A percentile compares a stretch with the other conserved stretches of the same genome.
Evolutionary conservation across 2,113 vertebrate species (phyloP).

Genomic region (Ammodytes dubius): DNA sequence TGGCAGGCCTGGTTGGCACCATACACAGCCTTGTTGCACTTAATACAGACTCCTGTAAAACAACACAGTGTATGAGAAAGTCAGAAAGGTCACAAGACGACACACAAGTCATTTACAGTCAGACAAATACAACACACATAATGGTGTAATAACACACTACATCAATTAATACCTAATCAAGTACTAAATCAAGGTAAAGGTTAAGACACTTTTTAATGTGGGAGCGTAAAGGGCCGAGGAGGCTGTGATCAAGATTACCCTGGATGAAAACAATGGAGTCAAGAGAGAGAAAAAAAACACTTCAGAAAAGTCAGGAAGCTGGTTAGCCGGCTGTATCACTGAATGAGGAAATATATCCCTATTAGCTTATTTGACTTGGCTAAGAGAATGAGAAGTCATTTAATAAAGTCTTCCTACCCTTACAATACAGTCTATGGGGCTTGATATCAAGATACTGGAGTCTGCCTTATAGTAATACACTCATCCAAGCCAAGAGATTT

Average conservation of each 20-base stretch:
- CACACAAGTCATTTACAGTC: not conserved
- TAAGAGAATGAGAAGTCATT: slow-evolving; percentile 44
- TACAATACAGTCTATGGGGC: slow-evolving; percentile 16
- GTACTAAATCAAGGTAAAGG: not conserved
- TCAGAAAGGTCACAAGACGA: slow-evolving; percentile 8
- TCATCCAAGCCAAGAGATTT: slow-evolving; percentile 1
- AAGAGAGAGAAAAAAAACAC: slow-evolving; percentile 7
- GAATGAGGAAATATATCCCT: slow-evolving; percentile 65
- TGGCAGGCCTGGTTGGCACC: slow-evolving; percentile 96
- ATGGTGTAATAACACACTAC: not conserved
- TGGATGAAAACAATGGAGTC: slow-evolving; percentile 37
- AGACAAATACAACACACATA: not conserved
- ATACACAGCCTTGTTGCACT: slow-evolving; percentile 93
- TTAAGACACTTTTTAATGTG: too few relatives aligned
- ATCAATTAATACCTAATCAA: not conserved
- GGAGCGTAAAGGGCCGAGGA: not conserved
- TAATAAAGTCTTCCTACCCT: slow-evolving; percentile 53
- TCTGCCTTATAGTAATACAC: slow-evolving; percentile 24
- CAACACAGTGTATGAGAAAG: slow-evolving; percentile 29
- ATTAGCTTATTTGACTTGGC: slow-evolving; percentile 81
- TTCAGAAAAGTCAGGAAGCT: slow-evolving; percentile 60
- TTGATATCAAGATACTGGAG: not conserved
- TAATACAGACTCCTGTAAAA: slow-evolving; percentile 90
- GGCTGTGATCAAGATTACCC: slow-evolving; percentile 25
- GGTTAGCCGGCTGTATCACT: slow-evolving; percentile 41